phyloP scores from a whole-genome alignment of 2,797 vertebrate genomes.

The Apogon hyalosoma region DNA sequence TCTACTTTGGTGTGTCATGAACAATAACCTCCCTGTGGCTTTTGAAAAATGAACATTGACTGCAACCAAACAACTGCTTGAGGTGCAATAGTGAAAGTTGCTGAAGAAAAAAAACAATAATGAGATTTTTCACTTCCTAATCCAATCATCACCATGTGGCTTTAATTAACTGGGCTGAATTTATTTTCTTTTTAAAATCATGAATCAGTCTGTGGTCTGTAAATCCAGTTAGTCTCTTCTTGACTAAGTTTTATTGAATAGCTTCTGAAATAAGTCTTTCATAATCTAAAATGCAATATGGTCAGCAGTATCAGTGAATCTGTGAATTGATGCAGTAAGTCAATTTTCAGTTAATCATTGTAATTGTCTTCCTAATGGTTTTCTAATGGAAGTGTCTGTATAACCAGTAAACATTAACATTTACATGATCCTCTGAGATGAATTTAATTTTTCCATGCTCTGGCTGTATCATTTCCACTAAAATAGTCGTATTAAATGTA shows the following conservation, averaged over 20 bases:
- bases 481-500: conserved; percentile 40
- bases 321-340: conserved; percentile 46
- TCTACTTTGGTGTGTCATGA: background rate
- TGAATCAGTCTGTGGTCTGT: conserved; percentile 32
- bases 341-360: conserved; percentile 58
- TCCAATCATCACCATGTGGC: conserved; percentile 27
- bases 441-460: conserved; percentile 41
- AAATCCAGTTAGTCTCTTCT: conserved; percentile 40
- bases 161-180: conserved; percentile 27
- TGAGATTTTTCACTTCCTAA: conserved; percentile 19
- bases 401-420: conserved; percentile 70
- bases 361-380: conserved; percentile 60
- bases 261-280: conserved; percentile 16
- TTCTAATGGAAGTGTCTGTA: conserved; percentile 57
- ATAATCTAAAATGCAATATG: conserved; percentile 13
- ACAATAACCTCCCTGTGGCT: conserved; percentile 19
- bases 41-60: conserved; percentile 18
- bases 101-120: conserved; percentile 1
- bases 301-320: conserved; percentile 28
- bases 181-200: conserved; percentile 17
- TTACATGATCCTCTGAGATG: conserved; percentile 52
- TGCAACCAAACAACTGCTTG: conserved; percentile 10
- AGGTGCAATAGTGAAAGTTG: conserved; percentile 2
- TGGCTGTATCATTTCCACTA: conserved; percentile 48
- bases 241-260: conserved; percentile 22